Evolutionary conservation across 1,140 invertebrate species (phyloP), one percentile per base, ranked within the genome.

Genomic region (Drosophila tani): DNA sequence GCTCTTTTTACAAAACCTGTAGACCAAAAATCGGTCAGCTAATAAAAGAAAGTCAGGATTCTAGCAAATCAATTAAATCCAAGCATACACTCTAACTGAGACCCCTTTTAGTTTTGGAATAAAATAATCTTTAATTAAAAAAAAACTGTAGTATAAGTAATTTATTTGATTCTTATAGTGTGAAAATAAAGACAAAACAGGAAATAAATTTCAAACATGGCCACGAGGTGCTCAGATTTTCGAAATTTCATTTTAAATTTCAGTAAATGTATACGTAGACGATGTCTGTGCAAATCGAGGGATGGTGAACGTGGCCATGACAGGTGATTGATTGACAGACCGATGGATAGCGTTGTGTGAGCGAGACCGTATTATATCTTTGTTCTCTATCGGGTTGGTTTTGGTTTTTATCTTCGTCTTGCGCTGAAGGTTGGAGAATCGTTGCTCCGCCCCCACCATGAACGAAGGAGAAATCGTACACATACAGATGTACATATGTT

Each of bases 271-370:
- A 3, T 38, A 14, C 1, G 8, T 8, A 60, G 29, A 14, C 53
- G 27, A 49, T 57, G 58, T 49, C 50, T 71, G 45, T 41, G 45
- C n/a, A 21, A 40, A 32, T 24, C 47, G 64, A 64, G 38, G 71
- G 51, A 76, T 83, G 82, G 80, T 74, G 67, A 81, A 80, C 80
- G 82, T 81, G 76, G 77, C 84, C 75, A 75, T 86, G 90, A 86
- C 90, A 91, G 82, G 80, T 88, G 90, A 91, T 91, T 91, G 90
- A 91, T 91, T 90, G 90, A 91, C 90, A 91, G 69, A 51, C 69
- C 49, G 47, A 79, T 60, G 73, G 50, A 27, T 57, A 11, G 15
- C 21, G 9, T 17, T 32, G 80, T 53, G 81, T 50, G 41, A 83
- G 73, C 70, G 62, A 67, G 84, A 83, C 17, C 19, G 24, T 6